A percentile compares a stretch with the other conserved stretches of the same genome.
Evolutionary conservation across 2,797 vertebrate species (phyloP).

Genomic region (Botia almorhae): DNA sequence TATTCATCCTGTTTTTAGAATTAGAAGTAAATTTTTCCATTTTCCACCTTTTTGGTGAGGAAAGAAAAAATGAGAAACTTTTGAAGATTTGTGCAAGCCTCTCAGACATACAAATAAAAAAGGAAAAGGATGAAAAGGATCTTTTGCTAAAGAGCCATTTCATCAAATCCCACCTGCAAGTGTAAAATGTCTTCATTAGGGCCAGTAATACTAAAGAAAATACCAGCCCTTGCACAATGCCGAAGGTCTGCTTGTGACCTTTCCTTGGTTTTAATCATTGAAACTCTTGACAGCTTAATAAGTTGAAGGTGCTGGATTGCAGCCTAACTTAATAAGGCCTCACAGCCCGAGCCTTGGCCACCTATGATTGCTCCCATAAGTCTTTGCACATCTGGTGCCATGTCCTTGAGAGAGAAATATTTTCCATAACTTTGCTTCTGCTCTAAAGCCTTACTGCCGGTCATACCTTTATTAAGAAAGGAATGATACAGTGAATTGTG

Average conservation of each 20-base stretch:
- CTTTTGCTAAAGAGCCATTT: conserved; percentile 85
- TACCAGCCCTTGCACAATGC: conserved; percentile 88
- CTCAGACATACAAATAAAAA: conserved; percentile 53
- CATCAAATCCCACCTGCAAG: conserved; percentile 81
- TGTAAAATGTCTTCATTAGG: conserved; percentile 91
- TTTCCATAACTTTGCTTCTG: conserved; percentile 95
- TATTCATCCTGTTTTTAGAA: conserved; percentile 69
- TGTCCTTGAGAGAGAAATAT: conserved; percentile 95
- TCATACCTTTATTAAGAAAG: conserved; percentile 84
- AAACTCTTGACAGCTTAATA: conserved; percentile 98
- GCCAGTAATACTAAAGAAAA: conserved; percentile 89
- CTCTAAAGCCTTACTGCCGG: conserved; percentile 79
- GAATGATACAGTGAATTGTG: conserved; percentile 83
- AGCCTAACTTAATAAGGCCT: conserved; percentile 97
- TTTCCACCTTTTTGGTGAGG: conserved; percentile 62
- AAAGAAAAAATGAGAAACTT: conserved; percentile 60
- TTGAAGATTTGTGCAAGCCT: conserved; percentile 55
- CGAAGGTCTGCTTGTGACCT: conserved; percentile 93
- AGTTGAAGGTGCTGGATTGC: conserved; percentile 98
- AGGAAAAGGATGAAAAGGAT: conserved; percentile 70
- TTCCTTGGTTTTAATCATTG: conserved; percentile 99
- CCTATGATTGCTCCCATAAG: conserved; percentile 99
- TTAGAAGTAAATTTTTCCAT: conserved; percentile 80
- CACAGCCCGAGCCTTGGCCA: conserved; percentile 92
- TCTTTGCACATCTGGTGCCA: conserved; percentile 94